Base-by-base conservation (phyloP, 2,888 invertebrate species). In the Aphodius sticticus region DNA sequence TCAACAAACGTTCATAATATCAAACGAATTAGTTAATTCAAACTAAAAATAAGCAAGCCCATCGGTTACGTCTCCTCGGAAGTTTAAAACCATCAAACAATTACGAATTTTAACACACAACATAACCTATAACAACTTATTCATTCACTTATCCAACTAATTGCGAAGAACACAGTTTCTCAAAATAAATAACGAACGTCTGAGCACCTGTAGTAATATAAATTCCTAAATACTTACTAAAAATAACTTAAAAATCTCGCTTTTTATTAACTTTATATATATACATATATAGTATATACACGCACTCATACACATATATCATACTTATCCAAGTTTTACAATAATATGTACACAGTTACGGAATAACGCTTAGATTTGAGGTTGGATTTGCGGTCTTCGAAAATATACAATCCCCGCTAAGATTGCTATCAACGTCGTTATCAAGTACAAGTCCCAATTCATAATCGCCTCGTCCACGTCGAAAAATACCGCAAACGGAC, bases 381-480 rank as follows among this genome's bases (percentile, higher is more conserved):
- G 76, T 78, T 80, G 81, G 15, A 79, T 16, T 38, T 89, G 90
- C 6, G 93, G 94, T 84, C 96, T 91, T 79, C 96, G 91, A 85
- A 95, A 93, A 89, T 96, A 96, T 83, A 97, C 92, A 76, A 97
- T 93, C 14, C 95, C 91, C 37, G 96, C 97, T 76, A 99, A 91
- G n/a, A 97, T 90, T 14, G 96, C 93, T 6, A 96, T 93, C 37
- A 98, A 90, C 74, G 94, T 90, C 26, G 96, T 95, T 85, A 98
- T 96, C 85, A 97, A 91, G 90, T 97, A 98, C 77, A 98, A 91
- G 90, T 99, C 99, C 99, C 99, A 99, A 89, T 98, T 96, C 69
- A 96, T 94, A 77, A 97, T 91, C 76, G 93, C 89, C 79, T 94
- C 93, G 84, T 95, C 94, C 86, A 95, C 90, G 82, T 94, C 91